Conservation (phyloP, 2,797 vertebrate species). For the Anolis apletophallus region DNA sequence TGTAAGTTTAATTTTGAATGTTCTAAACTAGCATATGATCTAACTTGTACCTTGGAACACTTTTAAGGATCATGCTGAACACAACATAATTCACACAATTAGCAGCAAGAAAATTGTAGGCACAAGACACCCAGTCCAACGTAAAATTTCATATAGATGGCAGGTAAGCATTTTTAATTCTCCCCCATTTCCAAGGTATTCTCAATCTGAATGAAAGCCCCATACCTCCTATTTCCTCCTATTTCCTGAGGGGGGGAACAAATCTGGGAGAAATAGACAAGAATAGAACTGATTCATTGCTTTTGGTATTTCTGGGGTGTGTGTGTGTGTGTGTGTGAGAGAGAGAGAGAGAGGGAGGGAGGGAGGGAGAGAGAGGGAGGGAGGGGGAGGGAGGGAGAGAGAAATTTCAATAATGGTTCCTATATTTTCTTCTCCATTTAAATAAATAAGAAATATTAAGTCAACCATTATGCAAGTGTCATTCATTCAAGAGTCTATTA, state of each 20-base stretch:
- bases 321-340: too few species aligned
- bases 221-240: too few species aligned
- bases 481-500: too few species aligned
- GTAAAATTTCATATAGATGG: background rate
- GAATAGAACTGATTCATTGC: background rate
- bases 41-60: constrained; percentile 33
- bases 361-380: too few species aligned
- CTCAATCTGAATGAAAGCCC: background rate
- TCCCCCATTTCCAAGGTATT: background rate
- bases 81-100: background rate
- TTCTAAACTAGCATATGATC: constrained; percentile 33
- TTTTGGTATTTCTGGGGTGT: background rate
- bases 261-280: background rate
- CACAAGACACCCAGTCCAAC: background rate
- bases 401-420: background rate
- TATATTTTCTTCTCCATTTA: background rate
- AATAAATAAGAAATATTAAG: background rate
- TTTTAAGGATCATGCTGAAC: background rate
- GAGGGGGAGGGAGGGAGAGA: too few species aligned
- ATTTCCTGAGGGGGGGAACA: background rate
- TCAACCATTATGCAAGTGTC: too few species aligned
- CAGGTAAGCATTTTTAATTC: background rate
- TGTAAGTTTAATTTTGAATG: constrained; percentile 17
- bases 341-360: too few species aligned
- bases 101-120: background rate